A percentile compares a stretch with the other conserved stretches of the same genome.
phyloP scores from a whole-genome alignment of 2,113 vertebrate genomes.

The Bettongia penicillata region DNA sequence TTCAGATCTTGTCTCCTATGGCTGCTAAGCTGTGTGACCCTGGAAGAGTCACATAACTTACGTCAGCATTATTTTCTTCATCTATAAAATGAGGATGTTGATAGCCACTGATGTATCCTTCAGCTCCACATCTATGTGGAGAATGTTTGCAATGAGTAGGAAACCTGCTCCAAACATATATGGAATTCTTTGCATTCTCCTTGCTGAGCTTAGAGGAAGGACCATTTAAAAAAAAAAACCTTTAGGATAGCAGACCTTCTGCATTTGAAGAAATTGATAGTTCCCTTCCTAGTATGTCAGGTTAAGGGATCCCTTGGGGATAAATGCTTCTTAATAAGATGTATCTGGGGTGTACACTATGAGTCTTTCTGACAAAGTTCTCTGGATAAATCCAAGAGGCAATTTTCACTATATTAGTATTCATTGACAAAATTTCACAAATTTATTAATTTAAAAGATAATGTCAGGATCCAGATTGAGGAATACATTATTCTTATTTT shows the following conservation, averaged over 20 bases:
- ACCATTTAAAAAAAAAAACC: not conserved
- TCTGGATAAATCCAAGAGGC: not conserved
- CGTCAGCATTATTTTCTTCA: not conserved
- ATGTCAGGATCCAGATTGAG: not conserved
- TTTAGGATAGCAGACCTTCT: not conserved
- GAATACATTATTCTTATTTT: not conserved
- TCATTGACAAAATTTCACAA: conserved; percentile 21
- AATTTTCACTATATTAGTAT: conserved; percentile 8
- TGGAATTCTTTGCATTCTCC: not conserved
- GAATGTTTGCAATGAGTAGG: not conserved
- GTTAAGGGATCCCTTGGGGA: not conserved
- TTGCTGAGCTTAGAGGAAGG: conserved; percentile 1
- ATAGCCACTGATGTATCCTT: not conserved
- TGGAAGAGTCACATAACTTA: not conserved
- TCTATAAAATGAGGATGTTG: not conserved
- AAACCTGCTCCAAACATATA: not conserved
- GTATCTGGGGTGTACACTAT: not conserved
- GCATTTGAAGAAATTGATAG: not conserved
- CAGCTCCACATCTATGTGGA: not conserved
- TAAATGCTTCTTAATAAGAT: not conserved
- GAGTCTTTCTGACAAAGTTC: not conserved
- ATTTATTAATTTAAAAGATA: conserved; percentile 21
- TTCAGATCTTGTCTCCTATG: not conserved
- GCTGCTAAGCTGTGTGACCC: not conserved
- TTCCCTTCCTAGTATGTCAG: not conserved